Base-by-base conservation (phyloP, 2,888 invertebrate genomes). In the Dasysyrphus albostriatus region DNA sequence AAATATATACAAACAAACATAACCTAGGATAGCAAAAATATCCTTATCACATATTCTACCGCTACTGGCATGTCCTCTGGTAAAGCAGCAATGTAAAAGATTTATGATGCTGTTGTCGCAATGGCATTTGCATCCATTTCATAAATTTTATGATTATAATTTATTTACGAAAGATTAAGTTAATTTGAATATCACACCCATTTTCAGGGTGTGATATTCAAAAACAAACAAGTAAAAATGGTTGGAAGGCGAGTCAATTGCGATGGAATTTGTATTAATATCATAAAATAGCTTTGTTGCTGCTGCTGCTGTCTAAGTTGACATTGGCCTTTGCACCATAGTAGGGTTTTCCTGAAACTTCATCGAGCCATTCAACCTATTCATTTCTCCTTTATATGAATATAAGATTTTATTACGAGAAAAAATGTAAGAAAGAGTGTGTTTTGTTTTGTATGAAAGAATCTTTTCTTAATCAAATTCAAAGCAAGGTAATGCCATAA, bases 51-150 rank as follows among this genome's bases (percentile, higher is more conserved):
- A n/a, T n/a, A n/a, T n/a, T n/a, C n/a, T n/a, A n/a, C n/a, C n/a
- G n/a, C n/a, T n/a, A n/a, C n/a, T n/a, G n/a, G n/a, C n/a, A n/a
- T n/a, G n/a, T 32, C 32, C 63, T 63, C 19, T 59, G 39, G 61
- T 19, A 42, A 44, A 9, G 67, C 29, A 39, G 67, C 34, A 49
- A 75, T 72, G 72, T 76, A 59, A 73, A 80, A 73, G 81, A 85
- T 80, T 85, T 81, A 85, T 77, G 84, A 77, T 67, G 70, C 70
- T 63, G 75, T 65, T 75, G 75, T 79, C 70, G 74, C 80, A 80
- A 80, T 83, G 76, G 67, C 65, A 80, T 84, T 84, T 84, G 80
- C 80, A 84, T 84, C 80, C 65, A 84, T 84, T 84, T 76, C 65
- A 58, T 76, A 76, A 84, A 80, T 84, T 72, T 59, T 84, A 70